A percentile compares a stretch with the other conserved stretches of the same genome.
Evolutionary conservation across 1,140 invertebrate species (phyloP).

Genomic region (Plodia interpunctella): DNA sequence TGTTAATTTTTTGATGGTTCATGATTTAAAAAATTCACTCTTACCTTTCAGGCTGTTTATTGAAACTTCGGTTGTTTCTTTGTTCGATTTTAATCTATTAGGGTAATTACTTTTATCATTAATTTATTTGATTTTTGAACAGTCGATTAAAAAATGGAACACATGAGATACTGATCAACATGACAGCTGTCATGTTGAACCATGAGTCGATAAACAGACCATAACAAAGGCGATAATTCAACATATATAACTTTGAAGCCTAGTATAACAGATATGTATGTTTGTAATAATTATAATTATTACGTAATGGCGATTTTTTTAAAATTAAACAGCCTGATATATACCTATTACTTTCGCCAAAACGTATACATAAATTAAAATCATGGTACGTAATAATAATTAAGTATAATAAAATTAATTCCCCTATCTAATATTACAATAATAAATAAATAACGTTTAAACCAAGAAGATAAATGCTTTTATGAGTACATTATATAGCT

Average conservation of each 20-base stretch:
- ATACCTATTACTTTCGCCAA: neutral
- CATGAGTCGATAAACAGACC: neutral
- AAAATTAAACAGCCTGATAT: constrained; percentile 11
- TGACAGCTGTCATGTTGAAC: neutral
- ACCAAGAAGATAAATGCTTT: constrained; percentile 1
- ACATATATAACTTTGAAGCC: constrained; percentile 45
- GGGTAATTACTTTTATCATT: too few relatives aligned
- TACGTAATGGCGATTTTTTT: constrained; percentile 20
- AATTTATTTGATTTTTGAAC: too few relatives aligned
- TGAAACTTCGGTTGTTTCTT: too few relatives aligned
- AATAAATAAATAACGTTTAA: constrained; percentile 9
- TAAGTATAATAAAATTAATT: constrained; percentile 11
- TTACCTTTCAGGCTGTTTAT: too few relatives aligned
- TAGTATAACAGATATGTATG: constrained; percentile 66
- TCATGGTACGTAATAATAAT: neutral
- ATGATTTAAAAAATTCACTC: too few relatives aligned
- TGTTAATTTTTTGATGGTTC: too few relatives aligned
- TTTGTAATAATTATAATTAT: constrained; percentile 23
- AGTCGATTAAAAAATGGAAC: too few relatives aligned
- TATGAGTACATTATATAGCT: neutral
- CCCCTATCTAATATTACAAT: constrained; percentile 13
- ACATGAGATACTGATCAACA: too few relatives aligned
- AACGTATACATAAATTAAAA: constrained; percentile 5
- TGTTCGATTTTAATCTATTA: too few relatives aligned
- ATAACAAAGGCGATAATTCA: constrained; percentile 10